Base-by-base conservation (phyloP, 2,797 vertebrate species). In the Sebastes iracundus region DNA sequence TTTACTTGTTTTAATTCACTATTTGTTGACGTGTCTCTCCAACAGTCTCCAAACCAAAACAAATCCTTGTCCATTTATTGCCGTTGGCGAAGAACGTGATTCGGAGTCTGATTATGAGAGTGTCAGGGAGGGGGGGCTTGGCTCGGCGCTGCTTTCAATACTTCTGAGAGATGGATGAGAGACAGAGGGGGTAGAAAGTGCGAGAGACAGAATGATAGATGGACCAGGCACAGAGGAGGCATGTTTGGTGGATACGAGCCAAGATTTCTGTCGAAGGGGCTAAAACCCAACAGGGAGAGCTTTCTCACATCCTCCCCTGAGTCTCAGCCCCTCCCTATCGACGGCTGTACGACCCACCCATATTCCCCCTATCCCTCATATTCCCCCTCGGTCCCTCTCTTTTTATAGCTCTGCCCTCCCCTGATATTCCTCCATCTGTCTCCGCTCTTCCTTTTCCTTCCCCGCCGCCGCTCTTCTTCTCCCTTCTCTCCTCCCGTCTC, bases 181-280 rank as follows among this genome's bases (percentile, higher is more conserved):
- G 85, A 84, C 28, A 30, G 63, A 67, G 52, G 30, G 56, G 74
- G 35, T 22, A 68, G 75, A 72, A 32, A 72, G 85, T 72, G 82
- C 76, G 30, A 67, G 65, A 86, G 91, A 92, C 90, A 92, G 84
- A 72, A 91, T 92, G 92, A 95, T 92, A 71, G 87, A 89, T 92
- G 82, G 83, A 82, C 25, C 83, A 79, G 85, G 73, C 77, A 84
- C 78, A 49, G 72, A 84, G 73, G 83, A 88, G 91, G 67, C 89
- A 91, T 87, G 89, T 89, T 91, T 71, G 33, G 59, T 81, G 85
- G 88, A 91, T 13, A 27, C 32, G 6, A 75, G 93, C 92, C 93
- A 93, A 88, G 67, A 46, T 82, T 87, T 88, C 67, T 27, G 70
- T 87, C 65, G 4, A 62, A 73, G 72, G 84, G 79, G 64, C 46